Conservation (phyloP, 2,797 vertebrate genomes). For the Triplophysa bombifrons region DNA sequence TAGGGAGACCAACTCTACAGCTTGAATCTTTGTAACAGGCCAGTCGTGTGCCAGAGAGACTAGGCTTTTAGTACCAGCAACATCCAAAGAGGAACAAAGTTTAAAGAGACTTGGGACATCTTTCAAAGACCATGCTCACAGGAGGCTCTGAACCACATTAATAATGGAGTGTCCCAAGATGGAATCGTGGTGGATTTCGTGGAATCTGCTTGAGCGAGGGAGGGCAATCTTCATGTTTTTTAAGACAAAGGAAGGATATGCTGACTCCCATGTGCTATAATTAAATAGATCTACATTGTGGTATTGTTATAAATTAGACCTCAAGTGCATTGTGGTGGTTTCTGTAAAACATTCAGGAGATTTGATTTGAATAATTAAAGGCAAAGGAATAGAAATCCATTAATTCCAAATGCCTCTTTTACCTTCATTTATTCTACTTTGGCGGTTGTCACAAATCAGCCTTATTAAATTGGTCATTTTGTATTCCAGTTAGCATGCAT, state of each 20-base stretch:
- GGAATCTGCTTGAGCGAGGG: background rate
- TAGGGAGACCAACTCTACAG: background rate
- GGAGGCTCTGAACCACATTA: constrained; percentile 34
- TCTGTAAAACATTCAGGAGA: background rate
- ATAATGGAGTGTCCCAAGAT: constrained; percentile 18
- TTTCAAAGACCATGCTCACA: constrained; percentile 16
- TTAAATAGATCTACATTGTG: background rate
- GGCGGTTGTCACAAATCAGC: constrained; percentile 8
- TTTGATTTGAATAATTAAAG: background rate
- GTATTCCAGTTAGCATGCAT: constrained; percentile 18
- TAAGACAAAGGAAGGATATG: background rate
- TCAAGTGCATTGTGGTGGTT: background rate
- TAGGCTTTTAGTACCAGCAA: background rate
- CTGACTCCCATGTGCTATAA: background rate
- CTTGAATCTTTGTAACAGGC: background rate
- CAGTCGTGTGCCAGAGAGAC: constrained; percentile 26
- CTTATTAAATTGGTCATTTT: constrained; percentile 24
- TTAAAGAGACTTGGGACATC: constrained; percentile 17
- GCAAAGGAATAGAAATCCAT: constrained; percentile 23
- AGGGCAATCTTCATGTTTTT: background rate
- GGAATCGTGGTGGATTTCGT: background rate
- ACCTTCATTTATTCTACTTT: constrained; percentile 34
- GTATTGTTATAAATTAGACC: background rate
- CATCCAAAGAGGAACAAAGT: constrained; percentile 12
- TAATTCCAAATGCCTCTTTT: constrained; percentile 22